These are phyloP conservation scores for Gasteruption jaculator DNA, from an alignment of 2,888 invertebrate genomes.

Conservation along the genomic window DNA sequence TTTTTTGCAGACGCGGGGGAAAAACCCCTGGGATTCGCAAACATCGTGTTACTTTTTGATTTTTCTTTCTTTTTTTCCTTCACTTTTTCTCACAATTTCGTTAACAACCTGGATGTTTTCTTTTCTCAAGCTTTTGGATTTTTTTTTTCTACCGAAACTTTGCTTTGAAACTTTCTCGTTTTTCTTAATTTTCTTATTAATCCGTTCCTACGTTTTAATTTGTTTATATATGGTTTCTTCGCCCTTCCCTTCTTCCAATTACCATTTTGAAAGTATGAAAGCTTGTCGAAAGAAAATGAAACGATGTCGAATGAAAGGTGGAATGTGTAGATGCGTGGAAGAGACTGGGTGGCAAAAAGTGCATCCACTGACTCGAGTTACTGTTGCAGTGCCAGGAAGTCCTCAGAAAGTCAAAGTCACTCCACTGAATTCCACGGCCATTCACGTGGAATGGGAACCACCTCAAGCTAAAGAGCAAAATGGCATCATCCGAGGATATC, in stretches of 20 bases:
- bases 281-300: too few species aligned
- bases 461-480: slow-evolving; percentile 88
- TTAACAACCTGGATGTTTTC: too few species aligned
- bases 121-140: slow-evolving; percentile 18
- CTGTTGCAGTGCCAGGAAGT: slow-evolving; percentile 90
- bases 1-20: too few species aligned
- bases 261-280: too few species aligned
- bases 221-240: too few species aligned
- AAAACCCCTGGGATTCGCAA: too few species aligned
- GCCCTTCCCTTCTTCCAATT: too few species aligned
- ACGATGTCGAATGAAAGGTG: too few species aligned
- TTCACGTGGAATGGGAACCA: slow-evolving; percentile 92
- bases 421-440: slow-evolving; percentile 91
- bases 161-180: slow-evolving; percentile 10
- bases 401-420: slow-evolving; percentile 88
- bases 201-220: too few species aligned
- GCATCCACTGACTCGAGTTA: slow-evolving; percentile 34
- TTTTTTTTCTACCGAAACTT: slow-evolving; percentile 18
- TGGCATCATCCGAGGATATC: slow-evolving; percentile 94
- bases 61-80: slow-evolving; percentile 22
- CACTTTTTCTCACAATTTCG: slow-evolving; percentile 8
- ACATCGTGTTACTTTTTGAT: too few species aligned
- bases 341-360: slow-evolving; percentile 18
- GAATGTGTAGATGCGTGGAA: slow-evolving; percentile 17
- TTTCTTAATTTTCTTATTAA: slow-evolving; percentile 1